Percentiles rank a stretch among this genome's conserved stretches.
phyloP scores from a whole-genome alignment of 2,113 vertebrate genomes.

The Larimichthys polyactis region DNA sequence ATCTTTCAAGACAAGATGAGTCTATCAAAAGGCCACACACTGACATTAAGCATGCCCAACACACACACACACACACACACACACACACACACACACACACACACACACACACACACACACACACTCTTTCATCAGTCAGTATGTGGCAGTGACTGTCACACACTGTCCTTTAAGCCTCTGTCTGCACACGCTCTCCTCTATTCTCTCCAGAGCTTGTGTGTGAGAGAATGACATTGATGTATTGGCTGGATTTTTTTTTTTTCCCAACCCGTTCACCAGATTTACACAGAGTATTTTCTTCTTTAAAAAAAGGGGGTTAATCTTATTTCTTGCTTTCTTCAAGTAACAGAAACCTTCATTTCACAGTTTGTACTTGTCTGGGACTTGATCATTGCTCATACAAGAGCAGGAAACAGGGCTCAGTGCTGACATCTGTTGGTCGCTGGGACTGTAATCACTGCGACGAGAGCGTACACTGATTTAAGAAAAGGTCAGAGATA shows the following conservation, averaged over 20 bases:
- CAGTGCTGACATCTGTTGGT: slow-evolving; percentile 71
- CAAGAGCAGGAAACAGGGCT: slow-evolving; percentile 9
- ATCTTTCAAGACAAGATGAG: slow-evolving; percentile 58
- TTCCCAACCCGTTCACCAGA: neutral
- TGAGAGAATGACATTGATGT: slow-evolving; percentile 41
- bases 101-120: slow-evolving; percentile 9
- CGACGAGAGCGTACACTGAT: neutral
- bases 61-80: slow-evolving; percentile 13
- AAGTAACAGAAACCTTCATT: neutral
- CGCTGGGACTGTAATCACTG: too few species aligned
- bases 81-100: neutral
- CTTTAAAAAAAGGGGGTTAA: neutral
- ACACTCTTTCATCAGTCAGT: slow-evolving; percentile 48
- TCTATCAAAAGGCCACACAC: slow-evolving; percentile 38
- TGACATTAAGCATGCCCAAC: slow-evolving; percentile 41
- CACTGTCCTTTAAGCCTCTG: slow-evolving; percentile 55
- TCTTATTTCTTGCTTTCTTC: neutral
- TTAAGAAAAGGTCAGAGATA: neutral
- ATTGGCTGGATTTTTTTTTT: neutral
- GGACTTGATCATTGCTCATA: neutral
- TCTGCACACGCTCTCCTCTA: slow-evolving; percentile 65
- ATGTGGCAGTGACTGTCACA: slow-evolving; percentile 77
- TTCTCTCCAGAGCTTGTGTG: slow-evolving; percentile 50
- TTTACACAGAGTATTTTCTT: neutral
- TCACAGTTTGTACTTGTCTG: neutral